These are phyloP conservation scores for Erpornis zantholeuca DNA, from an alignment of 2,113 vertebrate species.

Conservation along the genomic window DNA sequence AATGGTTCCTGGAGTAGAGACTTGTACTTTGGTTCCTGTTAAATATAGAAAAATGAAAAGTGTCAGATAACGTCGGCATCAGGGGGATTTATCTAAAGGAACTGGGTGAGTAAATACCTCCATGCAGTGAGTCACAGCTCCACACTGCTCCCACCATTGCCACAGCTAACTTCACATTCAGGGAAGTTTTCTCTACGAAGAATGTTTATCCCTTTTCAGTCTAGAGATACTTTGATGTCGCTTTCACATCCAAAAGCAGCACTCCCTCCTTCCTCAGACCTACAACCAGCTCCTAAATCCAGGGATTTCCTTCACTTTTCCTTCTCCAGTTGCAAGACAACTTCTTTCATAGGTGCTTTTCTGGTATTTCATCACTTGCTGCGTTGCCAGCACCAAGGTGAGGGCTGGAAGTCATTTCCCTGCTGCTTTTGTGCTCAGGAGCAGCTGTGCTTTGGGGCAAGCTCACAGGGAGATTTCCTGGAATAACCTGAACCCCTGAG, in stretches of 20 bases:
- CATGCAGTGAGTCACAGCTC: neutral
- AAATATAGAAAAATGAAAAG: slow-evolving; percentile 27
- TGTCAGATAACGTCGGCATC: neutral
- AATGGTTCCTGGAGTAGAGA: slow-evolving; percentile 3
- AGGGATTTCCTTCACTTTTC: neutral
- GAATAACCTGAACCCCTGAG: neutral
- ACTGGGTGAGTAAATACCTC: neutral
- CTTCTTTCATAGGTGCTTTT: neutral
- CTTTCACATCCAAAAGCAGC: neutral
- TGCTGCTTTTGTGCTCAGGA: neutral
- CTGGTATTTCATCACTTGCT: neutral
- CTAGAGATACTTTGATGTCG: neutral
- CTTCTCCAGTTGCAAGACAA: neutral
- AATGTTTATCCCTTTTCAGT: neutral
- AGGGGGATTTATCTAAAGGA: neutral
- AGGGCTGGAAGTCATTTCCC: neutral
- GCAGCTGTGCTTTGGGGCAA: neutral
- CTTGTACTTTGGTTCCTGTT: slow-evolving; percentile 23
- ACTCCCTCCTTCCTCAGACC: neutral
- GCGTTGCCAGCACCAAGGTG: neutral
- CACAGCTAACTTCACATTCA: neutral
- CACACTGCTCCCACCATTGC: neutral
- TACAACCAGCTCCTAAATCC: neutral
- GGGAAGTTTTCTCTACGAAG: neutral
- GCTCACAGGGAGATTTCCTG: neutral